phyloP scores from a whole-genome alignment of 2,113 vertebrate genomes.

The Aptenodytes forsteri region DNA sequence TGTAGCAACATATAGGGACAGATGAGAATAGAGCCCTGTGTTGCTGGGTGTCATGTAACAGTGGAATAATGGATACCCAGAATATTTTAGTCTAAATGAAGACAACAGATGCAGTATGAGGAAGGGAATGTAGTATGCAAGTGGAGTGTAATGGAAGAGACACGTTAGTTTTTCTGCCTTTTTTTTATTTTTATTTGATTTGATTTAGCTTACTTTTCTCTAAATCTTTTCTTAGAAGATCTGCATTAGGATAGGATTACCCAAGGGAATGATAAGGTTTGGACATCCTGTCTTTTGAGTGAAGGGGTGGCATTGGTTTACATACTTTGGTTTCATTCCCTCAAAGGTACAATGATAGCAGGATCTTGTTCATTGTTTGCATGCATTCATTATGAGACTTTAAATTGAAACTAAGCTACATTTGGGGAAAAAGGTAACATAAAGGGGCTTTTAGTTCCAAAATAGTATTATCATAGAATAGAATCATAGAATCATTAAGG shows the following conservation, averaged over 20 bases:
- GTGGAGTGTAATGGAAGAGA: background rate
- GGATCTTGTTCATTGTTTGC: background rate
- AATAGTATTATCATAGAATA: background rate
- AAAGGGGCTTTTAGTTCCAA: background rate
- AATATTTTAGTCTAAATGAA: background rate
- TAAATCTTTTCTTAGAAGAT: background rate
- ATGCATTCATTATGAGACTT: background rate
- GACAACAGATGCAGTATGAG: background rate
- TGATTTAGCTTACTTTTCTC: background rate
- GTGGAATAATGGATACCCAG: background rate
- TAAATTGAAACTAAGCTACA: background rate
- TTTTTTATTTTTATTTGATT: background rate
- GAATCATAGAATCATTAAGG: too few relatives aligned
- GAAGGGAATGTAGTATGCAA: background rate
- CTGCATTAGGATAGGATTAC: background rate
- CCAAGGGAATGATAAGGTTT: background rate
- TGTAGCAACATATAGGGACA: background rate
- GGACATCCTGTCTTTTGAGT: background rate
- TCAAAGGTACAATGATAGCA: background rate
- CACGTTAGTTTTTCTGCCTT: background rate
- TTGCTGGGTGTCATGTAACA: background rate
- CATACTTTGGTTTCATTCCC: background rate
- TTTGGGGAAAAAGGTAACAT: background rate
- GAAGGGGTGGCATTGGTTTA: background rate
- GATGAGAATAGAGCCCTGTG: background rate